These are phyloP conservation scores for Drosophila kikkawai DNA, from an alignment of 1,140 invertebrate species.

Conservation along the genomic window DNA sequence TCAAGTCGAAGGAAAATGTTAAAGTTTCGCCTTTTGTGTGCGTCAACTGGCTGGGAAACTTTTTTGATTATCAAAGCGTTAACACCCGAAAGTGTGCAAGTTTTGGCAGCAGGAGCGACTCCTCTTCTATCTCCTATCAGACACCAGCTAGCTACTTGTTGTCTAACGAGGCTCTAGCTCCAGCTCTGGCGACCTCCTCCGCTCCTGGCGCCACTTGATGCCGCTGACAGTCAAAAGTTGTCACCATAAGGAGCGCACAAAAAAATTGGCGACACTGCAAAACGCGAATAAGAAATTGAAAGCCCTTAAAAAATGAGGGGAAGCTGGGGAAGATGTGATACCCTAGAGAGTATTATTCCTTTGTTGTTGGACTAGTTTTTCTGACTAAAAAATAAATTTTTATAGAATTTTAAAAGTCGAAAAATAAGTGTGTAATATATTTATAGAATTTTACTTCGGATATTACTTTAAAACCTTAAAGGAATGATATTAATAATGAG, in stretches of 20 bases:
- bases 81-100: constrained; percentile 79
- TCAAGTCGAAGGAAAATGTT: constrained; percentile 59
- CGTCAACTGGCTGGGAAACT: constrained; percentile 73
- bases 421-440: too few species aligned
- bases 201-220: constrained; percentile 56
- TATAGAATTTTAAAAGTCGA: neutral
- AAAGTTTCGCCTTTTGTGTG: constrained; percentile 75
- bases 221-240: constrained; percentile 77
- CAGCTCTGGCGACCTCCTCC: constrained; percentile 16
- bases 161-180: constrained; percentile 68
- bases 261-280: constrained; percentile 76
- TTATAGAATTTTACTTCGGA: too few species aligned
- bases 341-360: constrained; percentile 17
- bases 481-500: too few species aligned
- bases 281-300: constrained; percentile 55
- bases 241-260: constrained; percentile 51
- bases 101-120: constrained; percentile 56
- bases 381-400: too few species aligned
- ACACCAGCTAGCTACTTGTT: constrained; percentile 68
- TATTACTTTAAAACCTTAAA: too few species aligned
- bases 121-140: constrained; percentile 43
- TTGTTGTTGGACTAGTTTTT: neutral
- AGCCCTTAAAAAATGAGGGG: neutral
- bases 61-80: constrained; percentile 83
- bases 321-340: constrained; percentile 25